Base-by-base conservation (phyloP, 1,140 invertebrate genomes). In the Macrobrachium nipponense region DNA sequence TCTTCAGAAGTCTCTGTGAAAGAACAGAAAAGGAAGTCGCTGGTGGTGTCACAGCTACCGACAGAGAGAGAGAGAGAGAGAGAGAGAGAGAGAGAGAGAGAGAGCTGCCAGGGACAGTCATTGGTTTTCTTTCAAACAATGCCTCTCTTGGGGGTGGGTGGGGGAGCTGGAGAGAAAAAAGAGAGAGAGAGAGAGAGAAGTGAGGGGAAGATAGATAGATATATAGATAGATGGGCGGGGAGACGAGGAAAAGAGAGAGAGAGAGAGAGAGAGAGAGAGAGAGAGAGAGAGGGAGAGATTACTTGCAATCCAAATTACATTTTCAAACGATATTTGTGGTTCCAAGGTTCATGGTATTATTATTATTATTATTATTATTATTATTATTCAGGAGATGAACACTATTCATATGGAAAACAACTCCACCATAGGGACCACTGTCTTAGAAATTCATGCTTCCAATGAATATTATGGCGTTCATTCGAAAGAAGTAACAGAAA, bases 1-100 rank as follows among this genome's bases (percentile, higher is more conserved):
- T 36, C 27, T 36, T 36, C 27, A n/a, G n/a, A n/a, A n/a, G n/a
- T n/a, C n/a, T n/a, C n/a, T n/a, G n/a, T 36, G 4, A 36, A 36
- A 36, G 27, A 36, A 36, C 27, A 36, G 27, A 36, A 36, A 36
- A 36, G 27, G 27, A 36, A 1, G 27, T 36, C 27, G 4, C 27
- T 10, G 64, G 17, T 7, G 27, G 18, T 6, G 1, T 5, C 10
- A 20, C 10, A 10, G 27, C 5, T 14, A 44, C 70, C 6, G 18
- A 75, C 5, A 43, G 27, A 75, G 2, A 75, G 23, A 75, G 20
- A 75, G 23, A 43, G 7, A 75, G 72, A 75, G 72, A 68, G 64
- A 68, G 64, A 68, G 64, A 68, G 12, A 14, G 20, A n/a, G n/a
- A 72, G 68, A 36, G 20, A 72, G 36, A 72, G 68, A 72, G 68